phyloP scores from a whole-genome alignment of 64 coral and sea anemone genomes.

The Astreopora myriophthalma region DNA sequence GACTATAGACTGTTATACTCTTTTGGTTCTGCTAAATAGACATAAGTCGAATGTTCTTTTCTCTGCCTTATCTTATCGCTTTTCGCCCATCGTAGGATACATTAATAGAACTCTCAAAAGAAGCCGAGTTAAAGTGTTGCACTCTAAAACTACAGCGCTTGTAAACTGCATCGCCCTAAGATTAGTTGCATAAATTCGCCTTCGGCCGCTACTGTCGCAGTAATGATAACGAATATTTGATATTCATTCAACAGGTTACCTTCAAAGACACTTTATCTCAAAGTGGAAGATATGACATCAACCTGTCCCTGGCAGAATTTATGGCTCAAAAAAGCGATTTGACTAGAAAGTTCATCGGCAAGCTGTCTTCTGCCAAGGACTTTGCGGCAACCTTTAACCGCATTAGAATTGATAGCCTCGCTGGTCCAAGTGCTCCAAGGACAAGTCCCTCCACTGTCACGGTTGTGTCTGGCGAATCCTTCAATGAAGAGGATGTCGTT shows the following conservation, averaged over 20 bases:
- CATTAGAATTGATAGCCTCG: too few relatives aligned
- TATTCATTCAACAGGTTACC: neutral
- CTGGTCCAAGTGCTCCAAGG: too few relatives aligned
- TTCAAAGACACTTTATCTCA: neutral
- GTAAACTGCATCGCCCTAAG: too few relatives aligned
- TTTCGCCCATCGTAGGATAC: too few relatives aligned
- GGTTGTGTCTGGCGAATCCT: neutral
- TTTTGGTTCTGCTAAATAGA: neutral
- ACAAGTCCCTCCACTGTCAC: neutral
- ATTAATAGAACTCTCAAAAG: too few relatives aligned
- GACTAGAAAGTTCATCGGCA: neutral
- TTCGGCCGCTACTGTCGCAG: too few relatives aligned
- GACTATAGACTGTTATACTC: neutral
- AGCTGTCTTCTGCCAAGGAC: neutral
- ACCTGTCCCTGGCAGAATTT: neutral
- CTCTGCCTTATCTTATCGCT: too few relatives aligned
- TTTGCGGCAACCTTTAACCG: neutral
- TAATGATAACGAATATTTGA: too few relatives aligned
- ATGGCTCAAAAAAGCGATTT: neutral
- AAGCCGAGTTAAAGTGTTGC: too few relatives aligned
- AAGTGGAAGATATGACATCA: neutral
- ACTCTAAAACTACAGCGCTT: too few relatives aligned
- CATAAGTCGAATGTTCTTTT: too few relatives aligned
- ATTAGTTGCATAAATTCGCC: too few relatives aligned
- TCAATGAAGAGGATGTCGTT: neutral